Evolutionary conservation across 2,797 vertebrate genomes (phyloP).

Genomic region (Pagetopsis macropterus): DNA sequence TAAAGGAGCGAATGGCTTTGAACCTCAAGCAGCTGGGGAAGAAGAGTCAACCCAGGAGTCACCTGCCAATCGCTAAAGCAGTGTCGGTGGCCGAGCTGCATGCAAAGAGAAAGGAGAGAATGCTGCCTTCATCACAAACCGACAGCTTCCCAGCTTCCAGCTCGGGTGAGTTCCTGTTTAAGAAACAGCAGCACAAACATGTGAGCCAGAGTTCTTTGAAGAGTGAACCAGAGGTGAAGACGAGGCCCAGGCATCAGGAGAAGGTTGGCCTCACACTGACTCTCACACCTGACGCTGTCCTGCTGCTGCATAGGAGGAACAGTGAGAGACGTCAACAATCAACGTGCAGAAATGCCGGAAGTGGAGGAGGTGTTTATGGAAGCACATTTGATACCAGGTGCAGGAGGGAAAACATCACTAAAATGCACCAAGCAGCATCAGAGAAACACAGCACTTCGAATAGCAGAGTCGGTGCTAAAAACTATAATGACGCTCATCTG

Average conservation of each 20-base stretch:
- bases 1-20: conserved; percentile 71
- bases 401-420: conserved; percentile 51
- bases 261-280: conserved; percentile 77
- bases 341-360: conserved; percentile 26
- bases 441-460: conserved; percentile 35
- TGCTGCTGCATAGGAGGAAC: conserved; percentile 81
- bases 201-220: conserved; percentile 19
- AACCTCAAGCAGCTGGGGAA: conserved; percentile 81
- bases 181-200: conserved; percentile 35
- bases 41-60: conserved; percentile 66
- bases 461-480: conserved; percentile 27
- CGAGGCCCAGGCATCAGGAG: conserved; percentile 38
- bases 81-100: conserved; percentile 43
- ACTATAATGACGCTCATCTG: conserved; percentile 1
- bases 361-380: conserved; percentile 24
- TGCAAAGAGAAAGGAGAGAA: conserved; percentile 56
- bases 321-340: conserved; percentile 69
- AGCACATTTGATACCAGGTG: conserved; percentile 45
- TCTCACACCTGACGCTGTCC: conserved; percentile 83
- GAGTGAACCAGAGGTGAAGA: conserved; percentile 41
- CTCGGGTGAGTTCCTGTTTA: conserved; percentile 49
- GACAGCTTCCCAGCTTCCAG: conserved; percentile 45
- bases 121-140: conserved; percentile 38
- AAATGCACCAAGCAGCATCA: conserved; percentile 31
- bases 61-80: conserved; percentile 55